Base-by-base conservation (phyloP, 1,140 invertebrate genomes). In the Eupeodes corollae region DNA sequence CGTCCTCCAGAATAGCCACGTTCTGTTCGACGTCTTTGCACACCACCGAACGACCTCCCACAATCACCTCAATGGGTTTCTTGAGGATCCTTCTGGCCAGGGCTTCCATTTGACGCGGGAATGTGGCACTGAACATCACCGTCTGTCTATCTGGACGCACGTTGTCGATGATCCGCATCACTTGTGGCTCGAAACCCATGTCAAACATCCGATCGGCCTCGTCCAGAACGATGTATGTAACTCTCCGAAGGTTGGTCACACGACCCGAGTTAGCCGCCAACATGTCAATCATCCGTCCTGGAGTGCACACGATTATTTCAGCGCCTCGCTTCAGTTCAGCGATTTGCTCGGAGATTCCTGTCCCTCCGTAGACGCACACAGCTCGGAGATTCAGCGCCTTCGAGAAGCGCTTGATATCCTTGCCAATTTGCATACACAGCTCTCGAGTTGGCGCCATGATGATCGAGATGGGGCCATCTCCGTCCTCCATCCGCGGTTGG, bases 191-290 rank as follows among this genome's bases (percentile, higher is more conserved):
- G 70, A 99, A 99, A 14, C 96, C 96, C 93, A 99, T 98, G 64
- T 99, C 97, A 65, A 99, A 99, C 96, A 99, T 99, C 32, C 97
- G 74, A 70, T 99, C 97, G 2, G 97, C 97, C 72, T 99, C 97
- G 70, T 99, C 97, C 2, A 99, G 69, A 1, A 99, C 96, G 31
- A 98, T 81, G 67, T 98, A 99, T 0, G 95, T 99, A 26, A 95
- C 91, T 32, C 97, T 71, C 19, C 88, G 75, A 33, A 99, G 71
- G 75, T 99, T 99, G 0, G 97, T 99, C 0, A 99, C 96, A 51
- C 91, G 79, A 0, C 94, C 96, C 47, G 85, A 91, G 68, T 99
- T 99, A 5, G 95, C 96, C 1, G 94, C 91, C 44, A 99, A 69
- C 94, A 99, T 98, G 67, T 99, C 97, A 59, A 99, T 99, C 96